Percentiles rank a stretch among this genome's conserved stretches.
Evolutionary conservation across 2,797 vertebrate genomes (phyloP).

Genomic region (Hypotaenidia philippensis): DNA sequence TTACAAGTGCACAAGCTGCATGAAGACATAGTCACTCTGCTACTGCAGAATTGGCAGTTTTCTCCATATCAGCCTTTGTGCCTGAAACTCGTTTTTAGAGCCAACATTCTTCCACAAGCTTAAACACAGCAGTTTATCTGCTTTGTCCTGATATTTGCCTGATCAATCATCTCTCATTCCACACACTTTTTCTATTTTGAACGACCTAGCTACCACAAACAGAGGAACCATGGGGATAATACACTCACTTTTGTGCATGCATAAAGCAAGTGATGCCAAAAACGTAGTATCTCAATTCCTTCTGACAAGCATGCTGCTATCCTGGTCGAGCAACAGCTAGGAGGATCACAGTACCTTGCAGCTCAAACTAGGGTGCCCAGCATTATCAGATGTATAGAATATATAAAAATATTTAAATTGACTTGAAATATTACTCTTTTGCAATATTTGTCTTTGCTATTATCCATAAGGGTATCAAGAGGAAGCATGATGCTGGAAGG

Average conservation of each 20-base stretch:
- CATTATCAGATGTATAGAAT: background rate
- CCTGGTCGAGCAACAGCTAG: background rate
- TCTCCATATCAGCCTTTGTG: background rate
- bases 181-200: background rate
- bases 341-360: background rate
- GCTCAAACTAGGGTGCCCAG: background rate
- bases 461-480: background rate
- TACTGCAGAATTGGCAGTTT: background rate
- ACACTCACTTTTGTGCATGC: background rate
- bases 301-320: background rate
- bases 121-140: background rate
- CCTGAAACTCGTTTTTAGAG: background rate
- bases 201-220: background rate
- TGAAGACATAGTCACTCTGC: background rate
- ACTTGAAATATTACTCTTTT: background rate
- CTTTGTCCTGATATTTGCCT: background rate
- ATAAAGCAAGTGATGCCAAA: background rate
- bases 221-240: background rate
- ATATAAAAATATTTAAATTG: background rate
- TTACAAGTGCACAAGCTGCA: background rate
- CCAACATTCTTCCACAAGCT: accelerated
- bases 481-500: background rate
- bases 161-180: background rate
- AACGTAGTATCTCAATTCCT: background rate
- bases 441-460: background rate